phyloP scores from a whole-genome alignment of 1,140 invertebrate species.

The Bombus vancouverensis region DNA sequence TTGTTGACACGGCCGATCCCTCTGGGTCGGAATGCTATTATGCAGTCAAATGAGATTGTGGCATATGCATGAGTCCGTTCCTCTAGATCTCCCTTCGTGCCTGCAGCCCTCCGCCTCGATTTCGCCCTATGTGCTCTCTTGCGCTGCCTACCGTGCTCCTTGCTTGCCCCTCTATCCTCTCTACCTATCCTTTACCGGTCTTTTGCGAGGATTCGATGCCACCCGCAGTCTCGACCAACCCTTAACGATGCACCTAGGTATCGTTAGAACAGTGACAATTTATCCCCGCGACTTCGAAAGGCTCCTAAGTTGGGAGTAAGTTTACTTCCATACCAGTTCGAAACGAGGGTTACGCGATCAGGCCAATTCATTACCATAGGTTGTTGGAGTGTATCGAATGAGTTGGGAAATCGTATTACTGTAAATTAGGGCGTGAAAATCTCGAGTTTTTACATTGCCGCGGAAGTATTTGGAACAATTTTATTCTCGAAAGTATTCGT shows the following conservation, averaged over 20 bases:
- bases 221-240: slow-evolving; percentile 23
- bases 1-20: slow-evolving; percentile 81
- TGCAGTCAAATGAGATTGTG: slow-evolving; percentile 83
- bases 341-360: neutral
- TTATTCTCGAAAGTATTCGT: neutral
- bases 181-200: slow-evolving; percentile 19
- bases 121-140: slow-evolving; percentile 23
- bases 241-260: slow-evolving; percentile 64
- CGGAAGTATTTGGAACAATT: neutral
- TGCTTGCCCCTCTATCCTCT: neutral
- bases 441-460: neutral
- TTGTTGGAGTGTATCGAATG: slow-evolving; percentile 1
- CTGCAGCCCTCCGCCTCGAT: slow-evolving; percentile 30
- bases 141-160: slow-evolving; percentile 2
- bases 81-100: slow-evolving; percentile 49
- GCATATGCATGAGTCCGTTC: slow-evolving; percentile 80
- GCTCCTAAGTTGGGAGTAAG: slow-evolving; percentile 30
- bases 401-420: neutral
- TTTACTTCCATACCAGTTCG: too few species aligned
- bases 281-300: slow-evolving; percentile 44
- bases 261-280: slow-evolving; percentile 58
- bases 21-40: slow-evolving; percentile 79
- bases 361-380: slow-evolving; percentile 9
- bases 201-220: slow-evolving; percentile 8
- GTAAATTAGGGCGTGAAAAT: neutral